phyloP scores from a whole-genome alignment of 2,797 vertebrate genomes.

The Sebastes vulpes region DNA sequence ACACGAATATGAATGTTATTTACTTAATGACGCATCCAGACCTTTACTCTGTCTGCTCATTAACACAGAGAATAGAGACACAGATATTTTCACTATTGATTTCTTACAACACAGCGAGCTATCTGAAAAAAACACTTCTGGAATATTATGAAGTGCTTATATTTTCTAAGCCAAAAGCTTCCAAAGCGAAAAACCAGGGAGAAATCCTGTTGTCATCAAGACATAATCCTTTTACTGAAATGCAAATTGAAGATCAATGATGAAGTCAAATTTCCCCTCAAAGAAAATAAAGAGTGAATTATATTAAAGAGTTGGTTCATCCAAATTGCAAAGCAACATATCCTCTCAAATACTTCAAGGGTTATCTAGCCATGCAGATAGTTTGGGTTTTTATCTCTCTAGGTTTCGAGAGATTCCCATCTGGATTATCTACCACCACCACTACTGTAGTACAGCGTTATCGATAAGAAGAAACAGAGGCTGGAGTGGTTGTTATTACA shows the following conservation, averaged over 20 bases:
- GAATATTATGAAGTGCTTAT: background rate
- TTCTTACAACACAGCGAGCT: background rate
- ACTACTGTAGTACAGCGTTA: background rate
- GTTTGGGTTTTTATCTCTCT: background rate
- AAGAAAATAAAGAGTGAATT: background rate
- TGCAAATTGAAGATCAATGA: background rate
- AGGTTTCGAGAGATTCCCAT: background rate
- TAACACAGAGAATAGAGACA: background rate
- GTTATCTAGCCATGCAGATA: background rate
- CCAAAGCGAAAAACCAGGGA: background rate
- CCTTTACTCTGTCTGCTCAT: constrained; percentile 1
- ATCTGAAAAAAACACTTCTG: background rate
- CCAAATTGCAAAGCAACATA: background rate
- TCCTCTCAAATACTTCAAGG: background rate
- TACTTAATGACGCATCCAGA: background rate
- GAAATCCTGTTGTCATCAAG: background rate
- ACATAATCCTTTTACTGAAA: background rate
- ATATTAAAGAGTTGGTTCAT: background rate
- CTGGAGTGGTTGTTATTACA: background rate
- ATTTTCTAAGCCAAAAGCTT: background rate
- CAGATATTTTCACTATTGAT: background rate
- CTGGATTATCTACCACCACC: background rate
- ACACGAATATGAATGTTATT: constrained; percentile 16
- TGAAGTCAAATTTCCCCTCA: background rate
- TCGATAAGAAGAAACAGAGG: background rate